Conservation (phyloP, 2,113 vertebrate species). For the Hystrix cristata region DNA sequence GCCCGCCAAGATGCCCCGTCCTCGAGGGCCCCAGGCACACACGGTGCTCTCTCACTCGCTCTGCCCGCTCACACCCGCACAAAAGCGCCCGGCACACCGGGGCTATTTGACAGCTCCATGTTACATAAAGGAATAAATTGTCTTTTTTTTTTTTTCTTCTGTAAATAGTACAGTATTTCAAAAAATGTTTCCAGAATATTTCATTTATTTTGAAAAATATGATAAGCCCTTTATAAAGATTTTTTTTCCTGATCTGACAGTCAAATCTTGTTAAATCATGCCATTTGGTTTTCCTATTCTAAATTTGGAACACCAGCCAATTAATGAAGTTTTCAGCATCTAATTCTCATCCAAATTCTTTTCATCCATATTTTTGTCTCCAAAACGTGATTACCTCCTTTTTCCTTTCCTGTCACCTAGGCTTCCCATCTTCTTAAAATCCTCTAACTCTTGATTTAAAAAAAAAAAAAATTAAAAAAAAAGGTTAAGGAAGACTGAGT, state of each 20-base stretch:
- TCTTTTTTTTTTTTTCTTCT: background rate
- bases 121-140: background rate
- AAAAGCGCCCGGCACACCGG: background rate
- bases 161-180: slow-evolving; percentile 22
- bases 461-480: background rate
- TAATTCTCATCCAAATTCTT: background rate
- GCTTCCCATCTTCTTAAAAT: background rate
- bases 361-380: background rate
- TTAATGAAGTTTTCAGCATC: background rate
- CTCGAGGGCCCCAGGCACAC: no score
- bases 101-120: background rate
- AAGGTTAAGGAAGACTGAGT: background rate
- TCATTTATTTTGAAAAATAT: slow-evolving; percentile 28
- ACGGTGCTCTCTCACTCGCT: background rate
- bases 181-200: slow-evolving; percentile 41
- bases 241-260: background rate
- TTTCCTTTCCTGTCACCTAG: background rate
- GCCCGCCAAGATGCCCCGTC: no score
- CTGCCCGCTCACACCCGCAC: background rate
- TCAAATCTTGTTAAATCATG: slow-evolving; percentile 7
- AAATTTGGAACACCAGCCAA: background rate
- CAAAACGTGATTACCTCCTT: background rate
- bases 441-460: background rate
- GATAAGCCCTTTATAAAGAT: slow-evolving; percentile 20
- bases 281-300: background rate